phyloP scores from a whole-genome alignment of 2,113 vertebrate genomes.

The Motacilla alba region DNA sequence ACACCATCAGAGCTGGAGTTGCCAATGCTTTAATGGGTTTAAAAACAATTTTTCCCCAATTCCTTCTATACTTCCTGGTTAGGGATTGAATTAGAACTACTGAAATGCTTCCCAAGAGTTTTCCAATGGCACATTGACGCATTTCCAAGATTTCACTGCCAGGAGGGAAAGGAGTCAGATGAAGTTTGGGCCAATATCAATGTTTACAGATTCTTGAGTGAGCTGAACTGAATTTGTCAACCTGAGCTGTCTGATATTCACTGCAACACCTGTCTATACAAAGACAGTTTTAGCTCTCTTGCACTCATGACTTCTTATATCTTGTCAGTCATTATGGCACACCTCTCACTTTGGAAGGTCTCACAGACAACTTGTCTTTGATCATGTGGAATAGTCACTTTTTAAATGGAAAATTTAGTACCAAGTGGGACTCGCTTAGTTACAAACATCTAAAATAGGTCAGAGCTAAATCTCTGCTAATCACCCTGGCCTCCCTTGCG shows the following conservation, averaged over 20 bases:
- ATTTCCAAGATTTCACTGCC: not conserved
- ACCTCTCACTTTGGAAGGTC: not conserved
- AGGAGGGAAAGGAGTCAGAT: not conserved
- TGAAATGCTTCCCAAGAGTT: not conserved
- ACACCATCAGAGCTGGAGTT: not conserved
- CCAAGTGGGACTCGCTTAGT: not conserved
- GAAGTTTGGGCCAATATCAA: conserved; percentile 3
- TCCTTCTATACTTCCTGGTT: not conserved
- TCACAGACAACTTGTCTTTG: not conserved
- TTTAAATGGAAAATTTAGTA: not conserved
- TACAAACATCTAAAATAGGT: conserved; percentile 7
- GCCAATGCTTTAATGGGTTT: not conserved
- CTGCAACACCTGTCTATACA: not conserved
- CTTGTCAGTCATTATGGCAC: not conserved
- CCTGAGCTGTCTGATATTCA: not conserved
- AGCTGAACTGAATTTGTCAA: conserved; percentile 47
- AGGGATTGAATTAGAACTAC: not conserved
- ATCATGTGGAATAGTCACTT: not conserved
- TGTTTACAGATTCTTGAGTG: conserved; percentile 26
- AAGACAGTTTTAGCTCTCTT: conserved; percentile 5
- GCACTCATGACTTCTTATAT: not conserved
- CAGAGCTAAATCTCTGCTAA: not conserved
- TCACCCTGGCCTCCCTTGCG: not conserved
- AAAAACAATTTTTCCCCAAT: not conserved
- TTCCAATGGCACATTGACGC: not conserved